Percentiles rank a stretch among this genome's conserved stretches.
Conservation (phyloP, 1,140 invertebrate genomes). For the Caenorhabditis inopinata region DNA sequence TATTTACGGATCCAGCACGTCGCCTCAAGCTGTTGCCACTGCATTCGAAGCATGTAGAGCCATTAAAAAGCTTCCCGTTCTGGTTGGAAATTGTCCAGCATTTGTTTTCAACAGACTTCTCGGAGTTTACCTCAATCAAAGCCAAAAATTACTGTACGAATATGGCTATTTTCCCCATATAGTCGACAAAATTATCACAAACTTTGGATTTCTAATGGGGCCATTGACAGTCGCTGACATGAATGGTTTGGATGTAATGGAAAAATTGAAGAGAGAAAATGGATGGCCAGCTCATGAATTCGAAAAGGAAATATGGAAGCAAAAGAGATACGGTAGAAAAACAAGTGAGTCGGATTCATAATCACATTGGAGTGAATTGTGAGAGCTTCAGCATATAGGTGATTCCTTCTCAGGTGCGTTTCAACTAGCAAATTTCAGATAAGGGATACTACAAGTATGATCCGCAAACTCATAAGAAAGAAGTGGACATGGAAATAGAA, state of each 20-base stretch:
- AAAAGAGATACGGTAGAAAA: conserved; percentile 48
- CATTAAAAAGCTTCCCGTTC: conserved; percentile 60
- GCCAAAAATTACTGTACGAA: conserved; percentile 59
- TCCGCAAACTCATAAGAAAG: conserved; percentile 27
- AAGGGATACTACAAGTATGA: conserved; percentile 47
- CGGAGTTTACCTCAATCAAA: conserved; percentile 52
- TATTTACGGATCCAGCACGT: conserved; percentile 62
- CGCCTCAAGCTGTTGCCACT: conserved; percentile 66
- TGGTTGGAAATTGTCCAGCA: conserved; percentile 66
- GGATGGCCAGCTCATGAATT: conserved; percentile 33
- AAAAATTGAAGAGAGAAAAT: conserved; percentile 44
- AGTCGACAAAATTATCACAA: conserved; percentile 63
- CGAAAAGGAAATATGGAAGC: conserved; percentile 36
- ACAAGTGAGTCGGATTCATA: conserved; percentile 32
- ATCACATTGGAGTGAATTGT: background rate
- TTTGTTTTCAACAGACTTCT: conserved; percentile 67
- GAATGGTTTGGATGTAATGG: conserved; percentile 58
- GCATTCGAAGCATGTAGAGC: conserved; percentile 62
- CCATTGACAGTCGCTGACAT: conserved; percentile 64
- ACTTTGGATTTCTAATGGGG: conserved; percentile 67
- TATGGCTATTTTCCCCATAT: conserved; percentile 65
- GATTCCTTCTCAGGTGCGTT: no score
- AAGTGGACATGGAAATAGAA: conserved; percentile 42
- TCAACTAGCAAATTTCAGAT: no score
- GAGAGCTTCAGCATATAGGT: no score